Evolutionary conservation across 2,888 invertebrate species (phyloP), one percentile per base, ranked within the genome.

Genomic region (Hofmannophila pseudospretella): DNA sequence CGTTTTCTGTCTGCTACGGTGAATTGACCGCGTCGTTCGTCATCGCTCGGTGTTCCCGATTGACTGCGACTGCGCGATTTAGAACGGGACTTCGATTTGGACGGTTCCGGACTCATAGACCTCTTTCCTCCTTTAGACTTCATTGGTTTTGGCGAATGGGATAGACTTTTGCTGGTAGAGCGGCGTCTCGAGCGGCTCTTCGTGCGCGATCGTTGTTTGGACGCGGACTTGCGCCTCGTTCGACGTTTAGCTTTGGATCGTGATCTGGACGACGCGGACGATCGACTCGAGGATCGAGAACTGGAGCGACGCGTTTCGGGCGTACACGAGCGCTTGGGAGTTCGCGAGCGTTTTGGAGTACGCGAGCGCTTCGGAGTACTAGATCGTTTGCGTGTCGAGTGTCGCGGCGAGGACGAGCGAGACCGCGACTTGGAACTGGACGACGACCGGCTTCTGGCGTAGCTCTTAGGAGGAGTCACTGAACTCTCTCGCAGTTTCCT

Each of bases 1-100:
- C 80, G 65, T 45, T 86, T 86, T 28, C 86, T 68, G 42, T 86
- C 86, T 1, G 77, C 77, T 4, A 85, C 85, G 1, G 86, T 85
- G 46, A 86, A 86, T 44, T 86, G 86, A 0, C 86, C 85, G 10
- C 84, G 76, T 1, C 84, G 68, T 43, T 77, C 77, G 29, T 80
- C 82, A 1, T 82, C 78, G 44, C 78, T 79, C 1, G 66, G 67
- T 1, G 71, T 62, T n/a, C 62, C 66, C 28, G 61, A 60, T 11
- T 45, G 53, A 37, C 62, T 63, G 8, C 69, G 67, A 36, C 70
- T 70, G 13, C 67, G 67, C 5, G 81, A 67, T 4, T 54, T 53
- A 2, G 60, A 54, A 30, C 63, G 61, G 13, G 54, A 58, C 1
- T 76, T 67, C 14, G 70, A 63, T 38, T 62, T 67, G 0, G 59